These are phyloP conservation scores for Macrochelys suwanniensis DNA, from an alignment of 2,797 vertebrate species.

Conservation along the genomic window DNA sequence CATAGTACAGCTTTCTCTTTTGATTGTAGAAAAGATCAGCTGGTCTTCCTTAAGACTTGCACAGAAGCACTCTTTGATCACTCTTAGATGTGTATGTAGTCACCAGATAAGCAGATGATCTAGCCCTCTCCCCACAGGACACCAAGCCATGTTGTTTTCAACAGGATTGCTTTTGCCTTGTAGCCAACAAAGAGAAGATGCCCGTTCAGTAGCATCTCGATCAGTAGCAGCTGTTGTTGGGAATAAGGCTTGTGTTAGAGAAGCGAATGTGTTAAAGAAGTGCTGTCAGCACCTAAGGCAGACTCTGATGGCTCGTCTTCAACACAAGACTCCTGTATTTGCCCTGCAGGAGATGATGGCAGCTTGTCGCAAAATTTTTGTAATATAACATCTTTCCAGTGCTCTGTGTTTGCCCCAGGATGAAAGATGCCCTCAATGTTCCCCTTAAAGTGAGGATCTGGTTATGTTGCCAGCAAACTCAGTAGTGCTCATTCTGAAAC, in stretches of 20 bases:
- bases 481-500: neutral
- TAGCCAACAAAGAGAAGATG: constrained; percentile 45
- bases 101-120: neutral
- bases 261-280: constrained; percentile 71
- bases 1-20: neutral
- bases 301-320: constrained; percentile 68
- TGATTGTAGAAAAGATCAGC: constrained; percentile 29
- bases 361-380: constrained; percentile 71
- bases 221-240: constrained; percentile 71
- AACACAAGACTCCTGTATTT: constrained; percentile 64
- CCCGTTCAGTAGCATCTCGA: constrained; percentile 49
- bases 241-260: constrained; percentile 67
- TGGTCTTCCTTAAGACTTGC: constrained; percentile 1
- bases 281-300: constrained; percentile 74
- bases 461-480: neutral
- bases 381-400: constrained; percentile 51
- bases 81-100: neutral
- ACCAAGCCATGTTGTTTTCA: constrained; percentile 12
- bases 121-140: constrained; percentile 1
- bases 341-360: constrained; percentile 56
- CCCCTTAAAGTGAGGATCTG: constrained; percentile 47
- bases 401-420: constrained; percentile 58
- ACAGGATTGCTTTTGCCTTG: constrained; percentile 64
- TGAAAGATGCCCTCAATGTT: constrained; percentile 36
- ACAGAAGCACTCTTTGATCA: neutral